Evolutionary conservation across 2,888 invertebrate species (phyloP), one percentile per base, ranked within the genome.

Genomic region (Leucozona laternaria): DNA sequence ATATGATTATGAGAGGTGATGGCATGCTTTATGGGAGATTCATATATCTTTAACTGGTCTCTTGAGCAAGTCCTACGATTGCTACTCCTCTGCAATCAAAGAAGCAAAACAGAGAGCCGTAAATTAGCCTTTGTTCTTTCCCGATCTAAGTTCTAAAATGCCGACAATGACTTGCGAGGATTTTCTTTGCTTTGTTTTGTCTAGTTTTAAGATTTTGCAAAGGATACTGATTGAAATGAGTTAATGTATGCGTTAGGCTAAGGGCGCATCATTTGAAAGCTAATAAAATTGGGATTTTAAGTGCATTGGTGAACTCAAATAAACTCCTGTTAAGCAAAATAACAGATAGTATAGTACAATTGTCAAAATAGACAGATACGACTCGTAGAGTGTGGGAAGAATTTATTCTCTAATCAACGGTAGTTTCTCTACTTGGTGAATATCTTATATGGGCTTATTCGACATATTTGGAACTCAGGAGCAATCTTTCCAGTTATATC

Each of bases 71-170:
- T 73, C 77, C 75, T 73, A 62, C 73, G 80, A 85, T 79, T 75
- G 79, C 83, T 48, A 66, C 37, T 68, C 72, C 80, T 78, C 72
- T 62, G 45, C 77, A 77, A 66, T 66, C 66, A 79, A 57, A 55
- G 55, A 66, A 79, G 57, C 64, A 45, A 72, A 68, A 60, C 55
- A 79, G 58, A 66, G 43, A 66, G 34, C n/a, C 37, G 45, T 71
- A 71, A 76, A 79, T 79, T 76, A 58, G 66, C 50, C 76, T 84
- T 84, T 84, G 84, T 84, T 84, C 71, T 45, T 31, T 22, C 20
- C 37, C 57, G 70, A 72, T 68, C 72, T 53, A 58, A n/a, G 50
- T 48, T n/a, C n/a, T 28, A 57, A 76, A 43, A 62, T 34, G n/a
- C n/a, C 70, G 71, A 43, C 64, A 45, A 45, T 17, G 64, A 60